phyloP scores from a whole-genome alignment of 2,797 vertebrate species.

The Ctenopoma multispine region DNA sequence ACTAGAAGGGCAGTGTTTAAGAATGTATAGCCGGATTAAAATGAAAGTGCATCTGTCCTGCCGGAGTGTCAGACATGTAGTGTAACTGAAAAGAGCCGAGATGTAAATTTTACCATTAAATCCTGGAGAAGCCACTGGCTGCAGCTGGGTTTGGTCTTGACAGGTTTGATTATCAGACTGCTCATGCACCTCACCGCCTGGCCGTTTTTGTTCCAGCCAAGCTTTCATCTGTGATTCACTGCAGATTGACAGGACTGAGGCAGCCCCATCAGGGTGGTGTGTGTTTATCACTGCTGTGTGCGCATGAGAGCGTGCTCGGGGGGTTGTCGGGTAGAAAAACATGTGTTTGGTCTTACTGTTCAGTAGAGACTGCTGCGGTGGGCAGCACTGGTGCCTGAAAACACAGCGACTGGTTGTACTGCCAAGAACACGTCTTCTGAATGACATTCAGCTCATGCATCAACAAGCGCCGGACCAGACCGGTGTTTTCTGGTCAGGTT shows the following conservation, averaged over 20 bases:
- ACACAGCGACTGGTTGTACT: constrained; percentile 8
- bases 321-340: constrained; percentile 28
- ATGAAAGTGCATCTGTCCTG: no score
- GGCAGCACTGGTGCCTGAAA: constrained; percentile 24
- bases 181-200: not conserved
- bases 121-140: not conserved
- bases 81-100: not conserved
- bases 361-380: constrained; percentile 19
- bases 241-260: constrained; percentile 14
- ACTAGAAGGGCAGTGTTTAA: no score
- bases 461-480: not conserved
- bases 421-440: constrained; percentile 33
- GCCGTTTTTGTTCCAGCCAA: not conserved
- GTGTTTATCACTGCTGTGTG: constrained; percentile 14
- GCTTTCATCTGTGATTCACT: not conserved
- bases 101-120: not conserved
- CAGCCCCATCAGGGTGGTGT: constrained; percentile 8
- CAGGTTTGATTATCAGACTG: not conserved
- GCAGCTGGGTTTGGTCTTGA: not conserved
- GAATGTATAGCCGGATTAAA: no score
- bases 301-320: not conserved
- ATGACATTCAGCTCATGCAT: constrained; percentile 11
- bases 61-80: no score
- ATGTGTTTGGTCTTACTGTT: constrained; percentile 12
- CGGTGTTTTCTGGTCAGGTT: constrained; percentile 27